Evolutionary conservation across 2,797 vertebrate genomes (phyloP).

Genomic region (Galago senegalensis): DNA sequence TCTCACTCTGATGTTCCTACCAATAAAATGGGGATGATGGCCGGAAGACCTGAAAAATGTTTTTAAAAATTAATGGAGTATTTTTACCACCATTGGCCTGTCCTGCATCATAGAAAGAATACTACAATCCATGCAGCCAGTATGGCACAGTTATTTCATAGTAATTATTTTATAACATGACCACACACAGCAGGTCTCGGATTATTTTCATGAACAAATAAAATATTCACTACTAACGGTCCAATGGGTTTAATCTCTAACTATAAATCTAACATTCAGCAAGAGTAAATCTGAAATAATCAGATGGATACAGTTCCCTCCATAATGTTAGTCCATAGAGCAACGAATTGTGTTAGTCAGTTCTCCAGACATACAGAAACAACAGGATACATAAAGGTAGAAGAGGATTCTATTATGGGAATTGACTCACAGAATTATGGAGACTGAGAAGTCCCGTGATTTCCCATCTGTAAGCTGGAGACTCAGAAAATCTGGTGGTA

Average conservation of each 20-base stretch:
- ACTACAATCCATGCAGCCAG: not conserved
- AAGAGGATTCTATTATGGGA: not conserved
- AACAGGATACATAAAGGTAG: not conserved
- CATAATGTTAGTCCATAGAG: not conserved
- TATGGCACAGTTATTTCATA: not conserved
- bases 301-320: rapidly evolving
- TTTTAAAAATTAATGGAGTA: not conserved
- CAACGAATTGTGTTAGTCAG: not conserved
- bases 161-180: not conserved
- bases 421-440: not conserved
- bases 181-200: not conserved
- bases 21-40: not conserved
- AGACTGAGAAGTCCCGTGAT: not conserved
- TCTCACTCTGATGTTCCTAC: not conserved
- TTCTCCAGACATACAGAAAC: not conserved
- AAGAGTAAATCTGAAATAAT: not conserved
- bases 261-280: not conserved
- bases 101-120: not conserved
- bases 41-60: not conserved
- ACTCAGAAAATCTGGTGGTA: not conserved
- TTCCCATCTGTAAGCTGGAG: not conserved
- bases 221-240: not conserved
- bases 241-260: not conserved
- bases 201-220: not conserved
- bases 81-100: not conserved